Percentiles rank a stretch among this genome's conserved stretches.
Evolutionary conservation across 2,888 invertebrate species (phyloP).

Genomic region (Drosophila emarginata): DNA sequence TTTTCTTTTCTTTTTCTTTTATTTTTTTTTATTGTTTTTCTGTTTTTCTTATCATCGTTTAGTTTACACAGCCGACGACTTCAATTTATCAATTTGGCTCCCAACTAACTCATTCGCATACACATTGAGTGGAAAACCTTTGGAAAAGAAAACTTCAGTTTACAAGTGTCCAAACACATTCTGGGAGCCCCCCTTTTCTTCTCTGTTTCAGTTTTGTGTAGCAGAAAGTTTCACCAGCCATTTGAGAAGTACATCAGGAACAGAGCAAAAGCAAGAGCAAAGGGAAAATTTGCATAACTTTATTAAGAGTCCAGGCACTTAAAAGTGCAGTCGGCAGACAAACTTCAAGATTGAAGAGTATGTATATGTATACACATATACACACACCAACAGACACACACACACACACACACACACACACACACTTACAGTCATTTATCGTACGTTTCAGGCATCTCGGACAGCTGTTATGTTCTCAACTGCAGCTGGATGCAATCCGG

Average conservation of each 20-base stretch:
- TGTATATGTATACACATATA: constrained; percentile 28
- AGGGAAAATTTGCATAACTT: constrained; percentile 66
- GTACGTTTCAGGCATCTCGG: constrained; percentile 12
- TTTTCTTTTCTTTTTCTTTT: background rate
- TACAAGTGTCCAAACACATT: constrained; percentile 12
- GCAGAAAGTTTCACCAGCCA: constrained; percentile 24
- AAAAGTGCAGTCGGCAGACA: constrained; percentile 35
- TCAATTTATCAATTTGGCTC: constrained; percentile 9
- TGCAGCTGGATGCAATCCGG: constrained; percentile 50
- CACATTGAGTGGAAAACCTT: background rate
- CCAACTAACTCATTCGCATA: background rate
- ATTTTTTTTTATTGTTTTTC: background rate
- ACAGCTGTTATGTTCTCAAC: constrained; percentile 32
- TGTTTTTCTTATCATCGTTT: background rate
- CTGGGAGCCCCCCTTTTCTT: background rate
- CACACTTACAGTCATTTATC: constrained; percentile 5
- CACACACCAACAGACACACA: constrained; percentile 15
- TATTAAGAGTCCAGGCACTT: constrained; percentile 52
- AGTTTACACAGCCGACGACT: background rate
- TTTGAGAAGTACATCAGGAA: constrained; percentile 25
- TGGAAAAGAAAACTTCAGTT: constrained; percentile 4
- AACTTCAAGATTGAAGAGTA: constrained; percentile 41
- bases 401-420: constrained; percentile 14
- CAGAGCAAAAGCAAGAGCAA: constrained; percentile 18
- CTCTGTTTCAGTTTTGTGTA: too few species aligned